These are phyloP conservation scores for Sympetrum striolatum DNA, from an alignment of 2,888 invertebrate species.

Conservation along the genomic window DNA sequence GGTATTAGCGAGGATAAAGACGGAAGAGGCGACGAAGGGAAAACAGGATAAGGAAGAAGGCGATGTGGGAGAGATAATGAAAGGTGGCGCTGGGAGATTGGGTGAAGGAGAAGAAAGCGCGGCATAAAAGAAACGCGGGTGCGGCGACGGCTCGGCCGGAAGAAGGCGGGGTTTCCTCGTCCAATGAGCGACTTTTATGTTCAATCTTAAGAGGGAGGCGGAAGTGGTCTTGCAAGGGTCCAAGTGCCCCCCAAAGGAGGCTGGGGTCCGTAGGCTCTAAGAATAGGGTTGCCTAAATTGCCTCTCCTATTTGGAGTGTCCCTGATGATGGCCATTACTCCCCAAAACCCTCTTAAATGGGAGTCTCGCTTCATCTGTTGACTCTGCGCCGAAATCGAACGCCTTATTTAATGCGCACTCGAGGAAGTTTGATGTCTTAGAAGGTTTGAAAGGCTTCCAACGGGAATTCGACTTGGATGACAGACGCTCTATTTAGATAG, in stretches of 20 bases:
- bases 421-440: no score
- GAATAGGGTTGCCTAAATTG: not conserved
- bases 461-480: no score
- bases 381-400: not conserved
- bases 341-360: not conserved
- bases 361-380: not conserved
- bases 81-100: not conserved
- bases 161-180: constrained; percentile 22
- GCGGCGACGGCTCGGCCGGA: not conserved
- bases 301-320: not conserved
- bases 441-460: no score
- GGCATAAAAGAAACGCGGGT: not conserved
- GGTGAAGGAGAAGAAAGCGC: not conserved
- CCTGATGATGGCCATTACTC: constrained; percentile 3
- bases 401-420: not conserved
- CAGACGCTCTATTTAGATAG: no score
- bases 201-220: constrained; percentile 20
- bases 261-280: not conserved
- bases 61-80: not conserved
- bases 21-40: not conserved
- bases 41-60: not conserved
- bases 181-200: constrained; percentile 40
- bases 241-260: not conserved
- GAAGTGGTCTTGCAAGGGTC: not conserved
- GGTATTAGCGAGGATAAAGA: not conserved